Conservation (phyloP, 2,113 vertebrate species). For the Tiliqua scincoides region DNA sequence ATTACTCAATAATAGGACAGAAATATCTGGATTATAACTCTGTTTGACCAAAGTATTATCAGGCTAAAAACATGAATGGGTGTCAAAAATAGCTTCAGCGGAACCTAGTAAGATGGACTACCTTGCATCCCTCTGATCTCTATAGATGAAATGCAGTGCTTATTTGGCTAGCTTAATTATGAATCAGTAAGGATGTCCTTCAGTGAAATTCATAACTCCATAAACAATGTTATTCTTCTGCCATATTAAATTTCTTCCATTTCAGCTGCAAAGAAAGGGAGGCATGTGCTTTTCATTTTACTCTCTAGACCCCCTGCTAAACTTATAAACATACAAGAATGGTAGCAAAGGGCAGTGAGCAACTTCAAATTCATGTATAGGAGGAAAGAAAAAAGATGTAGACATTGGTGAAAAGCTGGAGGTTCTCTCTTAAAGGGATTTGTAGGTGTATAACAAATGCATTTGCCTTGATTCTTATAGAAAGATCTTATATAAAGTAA, state of each 20-base stretch:
- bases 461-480: slow-evolving; percentile 64
- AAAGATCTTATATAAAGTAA: slow-evolving; percentile 71
- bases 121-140: slow-evolving; percentile 54
- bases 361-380: slow-evolving; percentile 39
- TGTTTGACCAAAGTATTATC: slow-evolving; percentile 72
- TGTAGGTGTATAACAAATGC: slow-evolving; percentile 67
- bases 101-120: slow-evolving; percentile 54
- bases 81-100: slow-evolving; percentile 64
- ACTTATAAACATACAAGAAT: slow-evolving; percentile 49
- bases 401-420: slow-evolving; percentile 8
- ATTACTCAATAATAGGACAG: slow-evolving; percentile 70
- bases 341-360: slow-evolving; percentile 51
- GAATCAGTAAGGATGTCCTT: slow-evolving; percentile 62
- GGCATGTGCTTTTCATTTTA: slow-evolving; percentile 73
- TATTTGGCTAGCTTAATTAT: slow-evolving; percentile 69
- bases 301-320: slow-evolving; percentile 66
- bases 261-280: slow-evolving; percentile 63
- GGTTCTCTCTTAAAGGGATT: slow-evolving; percentile 18
- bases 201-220: slow-evolving; percentile 58
- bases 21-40: slow-evolving; percentile 66
- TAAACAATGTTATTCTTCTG: slow-evolving; percentile 67
- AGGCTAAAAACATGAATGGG: slow-evolving; percentile 75
- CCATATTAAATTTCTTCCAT: slow-evolving; percentile 66
- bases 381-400: neutral
- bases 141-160: slow-evolving; percentile 54